Percentiles rank a stretch among this genome's conserved stretches.
Evolutionary conservation across 1,140 invertebrate species (phyloP).

Genomic region (Aradophagus sp.): DNA sequence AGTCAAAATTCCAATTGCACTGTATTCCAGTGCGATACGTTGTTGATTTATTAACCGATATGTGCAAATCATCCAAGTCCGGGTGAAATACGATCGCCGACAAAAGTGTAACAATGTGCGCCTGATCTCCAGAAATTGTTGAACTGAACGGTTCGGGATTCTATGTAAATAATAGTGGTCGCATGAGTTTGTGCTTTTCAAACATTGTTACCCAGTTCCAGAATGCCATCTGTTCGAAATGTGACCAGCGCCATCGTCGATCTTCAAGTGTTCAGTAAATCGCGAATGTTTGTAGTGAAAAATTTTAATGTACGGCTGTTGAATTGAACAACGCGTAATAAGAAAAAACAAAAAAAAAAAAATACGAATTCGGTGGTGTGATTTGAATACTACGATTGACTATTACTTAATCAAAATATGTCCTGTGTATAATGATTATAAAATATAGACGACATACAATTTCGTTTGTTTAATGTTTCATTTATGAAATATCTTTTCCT

Average conservation of each 20-base stretch:
- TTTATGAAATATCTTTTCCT: too few relatives aligned
- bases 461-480: too few relatives aligned
- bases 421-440: too few relatives aligned
- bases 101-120: slow-evolving; percentile 68
- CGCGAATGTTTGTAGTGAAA: too few relatives aligned
- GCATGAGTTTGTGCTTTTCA: slow-evolving; percentile 71
- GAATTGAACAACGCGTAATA: too few relatives aligned
- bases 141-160: slow-evolving; percentile 27
- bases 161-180: slow-evolving; percentile 69
- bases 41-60: slow-evolving; percentile 71
- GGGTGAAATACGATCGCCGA: slow-evolving; percentile 57
- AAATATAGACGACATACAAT: too few relatives aligned
- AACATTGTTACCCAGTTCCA: slow-evolving; percentile 55
- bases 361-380: too few relatives aligned
- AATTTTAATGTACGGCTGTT: too few relatives aligned
- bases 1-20: slow-evolving; percentile 50
- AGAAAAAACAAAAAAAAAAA: too few relatives aligned
- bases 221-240: slow-evolving; percentile 50
- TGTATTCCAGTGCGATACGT: slow-evolving; percentile 21
- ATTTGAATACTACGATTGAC: too few relatives aligned
- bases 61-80: slow-evolving; percentile 69
- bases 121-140: slow-evolving; percentile 64
- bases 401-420: too few relatives aligned
- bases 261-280: not conserved
- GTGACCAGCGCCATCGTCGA: not conserved